Conservation (phyloP, 1,140 invertebrate species). For the Lethrus apterus region DNA sequence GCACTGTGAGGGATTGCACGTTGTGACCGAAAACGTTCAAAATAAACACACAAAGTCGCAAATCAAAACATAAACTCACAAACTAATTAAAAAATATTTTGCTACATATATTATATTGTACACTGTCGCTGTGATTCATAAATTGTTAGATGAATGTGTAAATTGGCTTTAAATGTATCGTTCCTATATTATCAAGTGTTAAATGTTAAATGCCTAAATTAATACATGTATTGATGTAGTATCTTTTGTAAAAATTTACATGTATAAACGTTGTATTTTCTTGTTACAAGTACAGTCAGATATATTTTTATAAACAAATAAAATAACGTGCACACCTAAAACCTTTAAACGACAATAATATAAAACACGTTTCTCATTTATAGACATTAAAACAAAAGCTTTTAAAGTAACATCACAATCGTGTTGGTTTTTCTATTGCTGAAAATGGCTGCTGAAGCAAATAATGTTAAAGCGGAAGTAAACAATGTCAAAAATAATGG, state of each 20-base stretch:
- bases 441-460: conserved; percentile 15
- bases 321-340: background rate
- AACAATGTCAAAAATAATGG: conserved; percentile 11
- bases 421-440: too few relatives aligned
- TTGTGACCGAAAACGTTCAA: background rate
- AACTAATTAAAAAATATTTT: conserved; percentile 7
- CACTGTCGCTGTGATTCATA: conserved; percentile 1
- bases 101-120: conserved; percentile 2
- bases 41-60: background rate
- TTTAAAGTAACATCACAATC: background rate
- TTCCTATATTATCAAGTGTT: too few relatives aligned
- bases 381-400: background rate
- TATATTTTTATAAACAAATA: background rate
- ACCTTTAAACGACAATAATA: conserved; percentile 5
- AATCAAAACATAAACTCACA: conserved; percentile 9
- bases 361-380: background rate
- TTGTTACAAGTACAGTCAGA: background rate
- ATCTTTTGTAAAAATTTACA: too few relatives aligned
- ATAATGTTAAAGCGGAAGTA: conserved; percentile 17
- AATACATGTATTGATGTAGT: too few relatives aligned
- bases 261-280: conserved; percentile 8
- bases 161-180: too few relatives aligned
- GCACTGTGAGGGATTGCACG: conserved; percentile 1
- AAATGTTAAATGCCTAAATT: too few relatives aligned
- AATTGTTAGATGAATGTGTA: too few relatives aligned